Conservation (phyloP, 1,140 invertebrate species). For the Euglossa dilemma region DNA sequence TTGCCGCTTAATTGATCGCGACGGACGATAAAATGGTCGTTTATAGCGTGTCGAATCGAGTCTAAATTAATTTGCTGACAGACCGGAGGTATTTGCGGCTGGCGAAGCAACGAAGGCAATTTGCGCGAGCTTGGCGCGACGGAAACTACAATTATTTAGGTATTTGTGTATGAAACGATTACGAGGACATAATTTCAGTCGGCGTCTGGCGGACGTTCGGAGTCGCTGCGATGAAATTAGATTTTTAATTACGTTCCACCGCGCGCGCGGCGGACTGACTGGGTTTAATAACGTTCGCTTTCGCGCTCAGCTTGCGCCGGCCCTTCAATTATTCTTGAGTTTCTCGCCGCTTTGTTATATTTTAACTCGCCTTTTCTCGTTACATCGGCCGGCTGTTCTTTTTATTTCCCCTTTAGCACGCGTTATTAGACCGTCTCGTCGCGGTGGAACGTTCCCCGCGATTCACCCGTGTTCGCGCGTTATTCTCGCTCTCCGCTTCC, state of each 20-base stretch:
- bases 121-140: not conserved
- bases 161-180: conserved; percentile 43
- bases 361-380: conserved; percentile 57
- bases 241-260: conserved; percentile 50
- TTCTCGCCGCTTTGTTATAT: conserved; percentile 57
- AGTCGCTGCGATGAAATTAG: conserved; percentile 44
- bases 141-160: conserved; percentile 38
- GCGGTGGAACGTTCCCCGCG: not conserved
- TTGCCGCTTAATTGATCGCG: not conserved
- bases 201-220: not conserved
- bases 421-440: not conserved
- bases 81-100: not conserved
- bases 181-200: conserved; percentile 36
- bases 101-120: conserved; percentile 15
- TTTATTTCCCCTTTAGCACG: not conserved
- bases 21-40: conserved; percentile 3
- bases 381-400: conserved; percentile 33
- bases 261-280: not conserved
- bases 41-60: conserved; percentile 1
- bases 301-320: conserved; percentile 36
- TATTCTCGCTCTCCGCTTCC: no score
- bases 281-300: conserved; percentile 62
- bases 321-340: conserved; percentile 59
- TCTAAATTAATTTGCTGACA: conserved; percentile 20
- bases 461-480: not conserved